Evolutionary conservation across 1,140 invertebrate genomes (phyloP).

Genomic region (Stenopsyche tienmushanensis): DNA sequence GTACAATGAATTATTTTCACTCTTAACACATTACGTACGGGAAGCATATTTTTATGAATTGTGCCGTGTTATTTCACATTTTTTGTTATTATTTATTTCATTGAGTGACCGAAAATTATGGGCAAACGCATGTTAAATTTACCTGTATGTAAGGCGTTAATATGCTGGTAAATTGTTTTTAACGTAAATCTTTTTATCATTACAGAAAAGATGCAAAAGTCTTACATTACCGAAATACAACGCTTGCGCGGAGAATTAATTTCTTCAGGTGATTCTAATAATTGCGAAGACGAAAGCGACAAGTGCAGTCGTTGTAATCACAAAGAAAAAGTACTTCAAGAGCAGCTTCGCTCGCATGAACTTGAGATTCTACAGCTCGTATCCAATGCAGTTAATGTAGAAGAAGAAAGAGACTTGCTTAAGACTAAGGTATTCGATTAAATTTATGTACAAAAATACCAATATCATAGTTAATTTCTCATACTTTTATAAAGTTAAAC

Average conservation of each 20-base stretch:
- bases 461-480: no score
- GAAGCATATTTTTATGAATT: no score
- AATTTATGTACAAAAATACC: not conserved
- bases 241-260: conserved; percentile 9
- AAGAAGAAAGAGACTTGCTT: conserved; percentile 13
- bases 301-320: conserved; percentile 5
- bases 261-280: not conserved
- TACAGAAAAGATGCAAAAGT: conserved; percentile 24
- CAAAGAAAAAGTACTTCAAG: conserved; percentile 16
- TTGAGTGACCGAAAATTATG: no score
- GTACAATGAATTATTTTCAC: no score
- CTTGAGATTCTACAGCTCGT: conserved; percentile 7
- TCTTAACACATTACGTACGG: no score
- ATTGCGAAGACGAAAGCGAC: not conserved
- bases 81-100: no score
- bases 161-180: no score
- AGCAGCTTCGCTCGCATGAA: conserved; percentile 5
- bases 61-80: no score
- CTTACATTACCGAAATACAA: conserved; percentile 19
- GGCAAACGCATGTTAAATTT: no score
- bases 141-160: no score
- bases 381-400: conserved; percentile 3
- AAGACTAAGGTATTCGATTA: conserved; percentile 8
- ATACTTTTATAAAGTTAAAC: no score
- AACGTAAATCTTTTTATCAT: conserved; percentile 7